A percentile compares a stretch with the other conserved stretches of the same genome.
Conservation (phyloP, 2,888 invertebrate species). For the Phania funesta region DNA sequence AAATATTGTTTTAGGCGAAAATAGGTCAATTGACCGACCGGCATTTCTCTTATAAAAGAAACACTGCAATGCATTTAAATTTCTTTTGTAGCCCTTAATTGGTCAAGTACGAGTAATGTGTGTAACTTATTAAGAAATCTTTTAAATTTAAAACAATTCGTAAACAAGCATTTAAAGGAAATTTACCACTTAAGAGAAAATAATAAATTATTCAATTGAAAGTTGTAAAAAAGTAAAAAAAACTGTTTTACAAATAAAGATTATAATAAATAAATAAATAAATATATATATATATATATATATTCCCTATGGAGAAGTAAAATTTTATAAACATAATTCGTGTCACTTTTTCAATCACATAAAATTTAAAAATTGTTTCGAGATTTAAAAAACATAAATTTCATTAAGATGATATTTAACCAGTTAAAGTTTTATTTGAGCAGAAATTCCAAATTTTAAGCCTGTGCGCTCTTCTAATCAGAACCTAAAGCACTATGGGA, state of each 20-base stretch:
- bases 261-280: neutral
- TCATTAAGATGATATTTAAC: too few relatives aligned
- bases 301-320: too few relatives aligned
- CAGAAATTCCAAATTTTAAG: too few relatives aligned
- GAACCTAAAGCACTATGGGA: too few relatives aligned
- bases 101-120: constrained; percentile 26
- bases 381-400: too few relatives aligned
- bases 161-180: constrained; percentile 8
- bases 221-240: neutral
- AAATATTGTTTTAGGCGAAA: constrained; percentile 28
- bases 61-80: constrained; percentile 6
- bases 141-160: constrained; percentile 28
- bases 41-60: constrained; percentile 35
- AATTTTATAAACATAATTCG: too few relatives aligned
- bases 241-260: neutral
- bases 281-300: too few relatives aligned
- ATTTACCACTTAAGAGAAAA: constrained; percentile 11
- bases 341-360: too few relatives aligned
- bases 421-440: too few relatives aligned
- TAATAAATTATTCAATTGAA: constrained; percentile 26
- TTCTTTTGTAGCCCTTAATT: constrained; percentile 17
- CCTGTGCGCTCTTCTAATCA: too few relatives aligned
- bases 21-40: constrained; percentile 41
- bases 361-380: too few relatives aligned
- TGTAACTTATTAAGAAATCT: constrained; percentile 32